A percentile compares a stretch with the other conserved stretches of the same genome.
Conservation (phyloP, 2,113 vertebrate species). For the Apeltes quadracus region DNA sequence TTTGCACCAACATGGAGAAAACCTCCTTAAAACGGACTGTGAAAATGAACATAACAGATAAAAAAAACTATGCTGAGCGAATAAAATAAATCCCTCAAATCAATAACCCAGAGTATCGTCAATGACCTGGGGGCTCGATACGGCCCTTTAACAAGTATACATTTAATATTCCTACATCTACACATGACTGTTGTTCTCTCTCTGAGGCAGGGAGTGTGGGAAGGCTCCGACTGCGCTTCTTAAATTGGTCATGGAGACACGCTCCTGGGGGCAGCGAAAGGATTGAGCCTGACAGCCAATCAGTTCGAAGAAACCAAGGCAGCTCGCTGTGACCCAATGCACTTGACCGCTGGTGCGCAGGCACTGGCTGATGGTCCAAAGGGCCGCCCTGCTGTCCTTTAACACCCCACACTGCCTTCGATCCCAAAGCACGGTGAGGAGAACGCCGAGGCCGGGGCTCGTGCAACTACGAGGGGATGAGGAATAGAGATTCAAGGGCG, state of each 20-base stretch:
- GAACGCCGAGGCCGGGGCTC: constrained; percentile 15
- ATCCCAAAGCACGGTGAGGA: constrained; percentile 48
- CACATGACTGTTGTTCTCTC: constrained; percentile 47
- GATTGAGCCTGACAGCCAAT: constrained; percentile 74
- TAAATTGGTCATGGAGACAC: constrained; percentile 73
- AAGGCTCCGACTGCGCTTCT: constrained; percentile 70
- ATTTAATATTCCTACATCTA: constrained; percentile 66
- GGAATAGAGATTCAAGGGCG: constrained; percentile 56
- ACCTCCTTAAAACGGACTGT: constrained; percentile 15
- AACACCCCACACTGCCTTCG: constrained; percentile 44
- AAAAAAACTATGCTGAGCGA: background rate
- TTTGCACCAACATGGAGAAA: background rate
- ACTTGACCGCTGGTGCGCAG: constrained; percentile 63
- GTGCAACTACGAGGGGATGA: constrained; percentile 44
- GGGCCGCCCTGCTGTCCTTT: constrained; percentile 58
- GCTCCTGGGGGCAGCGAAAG: constrained; percentile 60
- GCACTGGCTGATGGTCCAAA: constrained; percentile 62
- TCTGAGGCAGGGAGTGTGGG: constrained; percentile 71
- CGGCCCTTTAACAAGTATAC: constrained; percentile 60
- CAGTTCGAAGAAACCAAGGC: constrained; percentile 63
- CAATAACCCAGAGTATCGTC: constrained; percentile 49
- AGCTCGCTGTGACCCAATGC: constrained; percentile 69
- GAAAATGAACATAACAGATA: constrained; percentile 5
- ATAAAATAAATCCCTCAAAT: constrained; percentile 41
- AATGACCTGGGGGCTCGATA: constrained; percentile 48